Evolutionary conservation across 2,113 vertebrate genomes (phyloP), one percentile per base, ranked within the genome.

Genomic region (Passer domesticus): DNA sequence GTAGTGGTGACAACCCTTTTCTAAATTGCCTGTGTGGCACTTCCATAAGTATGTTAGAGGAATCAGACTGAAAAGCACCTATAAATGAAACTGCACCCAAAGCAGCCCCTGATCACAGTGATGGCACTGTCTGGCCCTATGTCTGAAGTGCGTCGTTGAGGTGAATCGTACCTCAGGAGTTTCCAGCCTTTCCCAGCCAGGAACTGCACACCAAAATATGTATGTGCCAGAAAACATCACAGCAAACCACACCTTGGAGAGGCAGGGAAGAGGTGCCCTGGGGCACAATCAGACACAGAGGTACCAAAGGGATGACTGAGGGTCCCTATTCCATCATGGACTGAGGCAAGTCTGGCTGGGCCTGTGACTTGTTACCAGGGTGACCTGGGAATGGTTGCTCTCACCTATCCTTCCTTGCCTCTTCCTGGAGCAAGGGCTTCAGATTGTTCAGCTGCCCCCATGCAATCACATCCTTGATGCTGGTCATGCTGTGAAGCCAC

Each of bases 371-470:
- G 19, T 53, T 91, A 30, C 64, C n/a, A 49, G 22, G 49, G 31
- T 73, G 50, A 74, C 25, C 8, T 30, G 17, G 33, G 16, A 19
- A 49, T 49, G 19, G 10, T 31, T 78, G 25, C 6, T 47, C 14
- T 68, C 60, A 49, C 41, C 21, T 58, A 6, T 81, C 18, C 16
- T 18, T 10, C 28, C 62, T 84, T 67, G 15, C 33, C 56, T 84
- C 15, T 27, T 75, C 25, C 28, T 25, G 23, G 33, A 81, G 23
- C 2, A 6, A 39, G 27, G 21, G 23, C 30, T 90, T 69, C 27
- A 24, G 28, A 11, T 21, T 37, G 25, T 28, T 74, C 64, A 81
- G 49, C 37, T 6, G 0, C 13, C 20, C 27, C 50, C 0, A 0
- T 1, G 2, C 49, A 56, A 44, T 27, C 37, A 21, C 50, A 69